These are phyloP conservation scores for Scyliorhinus canicula DNA, from an alignment of 2,797 vertebrate species.

Conservation along the genomic window DNA sequence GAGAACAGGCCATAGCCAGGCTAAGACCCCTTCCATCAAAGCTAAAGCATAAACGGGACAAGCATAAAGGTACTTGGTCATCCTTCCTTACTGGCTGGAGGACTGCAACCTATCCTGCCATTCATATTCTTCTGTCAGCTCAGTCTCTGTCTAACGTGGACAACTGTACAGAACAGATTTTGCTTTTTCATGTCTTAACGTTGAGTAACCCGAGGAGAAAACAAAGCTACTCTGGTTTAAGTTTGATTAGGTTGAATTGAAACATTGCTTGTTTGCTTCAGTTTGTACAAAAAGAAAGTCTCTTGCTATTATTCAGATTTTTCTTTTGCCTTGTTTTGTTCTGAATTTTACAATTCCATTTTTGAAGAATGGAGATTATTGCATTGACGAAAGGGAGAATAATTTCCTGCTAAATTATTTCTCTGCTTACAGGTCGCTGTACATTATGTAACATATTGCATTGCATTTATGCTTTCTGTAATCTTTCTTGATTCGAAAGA, in stretches of 20 bases:
- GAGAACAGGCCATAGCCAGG: conserved; percentile 99
- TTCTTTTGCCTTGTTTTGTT: neutral
- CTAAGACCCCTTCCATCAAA: conserved; percentile 96
- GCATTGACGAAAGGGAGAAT: neutral
- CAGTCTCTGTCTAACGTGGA: conserved; percentile 56
- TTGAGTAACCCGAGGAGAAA: conserved; percentile 52
- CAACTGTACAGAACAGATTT: conserved; percentile 54
- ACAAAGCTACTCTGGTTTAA: conserved; percentile 2
- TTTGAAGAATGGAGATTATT: conserved; percentile 18
- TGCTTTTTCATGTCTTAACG: conserved; percentile 52
- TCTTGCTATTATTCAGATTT: neutral
- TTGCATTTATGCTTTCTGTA: conserved; percentile 17
- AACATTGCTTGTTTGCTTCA: conserved; percentile 44
- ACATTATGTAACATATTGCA: neutral
- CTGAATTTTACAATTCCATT: neutral
- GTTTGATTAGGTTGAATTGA: conserved; percentile 40
- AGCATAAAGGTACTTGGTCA: conserved; percentile 98
- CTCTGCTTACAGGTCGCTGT: neutral
- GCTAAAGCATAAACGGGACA: conserved; percentile 98
- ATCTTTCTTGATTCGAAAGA: neutral
- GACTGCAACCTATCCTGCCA: conserved; percentile 61
- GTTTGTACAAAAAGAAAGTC: neutral
- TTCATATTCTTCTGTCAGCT: conserved; percentile 49
- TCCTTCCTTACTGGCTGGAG: conserved; percentile 71
- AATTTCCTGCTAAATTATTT: neutral